phyloP scores from a whole-genome alignment of 2,113 vertebrate genomes.

The Dipodomys ordii region DNA sequence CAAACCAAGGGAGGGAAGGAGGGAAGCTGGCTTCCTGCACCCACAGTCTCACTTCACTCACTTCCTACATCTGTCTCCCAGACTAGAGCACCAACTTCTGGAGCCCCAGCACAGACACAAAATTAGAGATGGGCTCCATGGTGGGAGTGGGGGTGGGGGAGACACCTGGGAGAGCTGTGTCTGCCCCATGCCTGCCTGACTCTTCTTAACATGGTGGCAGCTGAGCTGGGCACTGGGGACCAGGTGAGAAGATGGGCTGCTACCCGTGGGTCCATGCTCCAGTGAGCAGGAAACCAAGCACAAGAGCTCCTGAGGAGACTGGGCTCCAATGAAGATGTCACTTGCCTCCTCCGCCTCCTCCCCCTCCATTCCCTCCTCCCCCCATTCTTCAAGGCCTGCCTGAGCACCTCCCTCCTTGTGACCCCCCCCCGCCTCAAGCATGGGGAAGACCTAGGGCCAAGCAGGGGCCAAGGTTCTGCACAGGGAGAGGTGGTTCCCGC shows the following conservation, averaged over 20 bases:
- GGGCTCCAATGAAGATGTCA: accelerated
- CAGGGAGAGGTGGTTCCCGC: neutral
- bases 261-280: neutral
- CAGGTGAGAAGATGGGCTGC: neutral
- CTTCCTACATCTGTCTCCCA: neutral
- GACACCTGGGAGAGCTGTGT: accelerated
- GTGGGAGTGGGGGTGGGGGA: neutral
- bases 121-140: neutral
- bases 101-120: neutral
- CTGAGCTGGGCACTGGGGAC: neutral
- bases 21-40: neutral
- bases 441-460: neutral
- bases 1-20: neutral
- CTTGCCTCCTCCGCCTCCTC: neutral
- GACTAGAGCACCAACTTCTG: neutral
- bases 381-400: neutral
- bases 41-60: neutral
- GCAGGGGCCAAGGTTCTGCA: neutral
- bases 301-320: neutral
- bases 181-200: neutral
- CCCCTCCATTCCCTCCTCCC: accelerated
- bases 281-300: neutral
- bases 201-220: neutral
- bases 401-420: neutral
- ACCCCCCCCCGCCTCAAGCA: neutral